Conservation (phyloP, 2,113 vertebrate species). For the Narcine bancroftii region DNA sequence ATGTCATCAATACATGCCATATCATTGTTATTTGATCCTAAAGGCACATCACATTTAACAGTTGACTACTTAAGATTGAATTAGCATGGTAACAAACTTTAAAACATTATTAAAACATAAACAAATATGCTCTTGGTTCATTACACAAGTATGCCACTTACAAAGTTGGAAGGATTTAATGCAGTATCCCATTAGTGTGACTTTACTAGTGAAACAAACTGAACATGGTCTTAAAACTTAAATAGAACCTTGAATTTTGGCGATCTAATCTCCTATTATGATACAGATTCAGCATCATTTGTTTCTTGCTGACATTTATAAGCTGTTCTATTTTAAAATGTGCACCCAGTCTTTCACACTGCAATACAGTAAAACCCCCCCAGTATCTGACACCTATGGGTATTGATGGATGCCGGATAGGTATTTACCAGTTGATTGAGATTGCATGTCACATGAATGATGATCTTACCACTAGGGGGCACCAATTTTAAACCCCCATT, state of each 20-base stretch:
- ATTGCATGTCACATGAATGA: no score
- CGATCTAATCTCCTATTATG: not conserved
- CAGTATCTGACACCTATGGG: no score
- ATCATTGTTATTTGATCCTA: not conserved
- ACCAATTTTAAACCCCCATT: no score
- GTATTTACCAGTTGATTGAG: no score
- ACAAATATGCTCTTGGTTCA: no score
- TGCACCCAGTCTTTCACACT: not conserved
- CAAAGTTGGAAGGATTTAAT: not conserved
- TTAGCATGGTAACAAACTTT: not conserved
- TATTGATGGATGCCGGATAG: no score
- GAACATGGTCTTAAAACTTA: not conserved
- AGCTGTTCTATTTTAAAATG: not conserved
- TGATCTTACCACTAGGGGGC: no score
- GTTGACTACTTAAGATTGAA: not conserved
- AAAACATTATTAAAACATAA: no score
- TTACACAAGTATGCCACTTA: not conserved
- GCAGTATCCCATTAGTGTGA: no score
- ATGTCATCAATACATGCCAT: not conserved
- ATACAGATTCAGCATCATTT: not conserved
- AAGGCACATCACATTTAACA: not conserved
- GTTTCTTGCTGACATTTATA: not conserved
- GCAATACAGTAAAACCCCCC: not conserved
- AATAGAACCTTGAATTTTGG: no score
- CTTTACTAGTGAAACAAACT: not conserved